Base-by-base conservation (phyloP, 2,113 vertebrate genomes). In the Petaurus breviceps region DNA sequence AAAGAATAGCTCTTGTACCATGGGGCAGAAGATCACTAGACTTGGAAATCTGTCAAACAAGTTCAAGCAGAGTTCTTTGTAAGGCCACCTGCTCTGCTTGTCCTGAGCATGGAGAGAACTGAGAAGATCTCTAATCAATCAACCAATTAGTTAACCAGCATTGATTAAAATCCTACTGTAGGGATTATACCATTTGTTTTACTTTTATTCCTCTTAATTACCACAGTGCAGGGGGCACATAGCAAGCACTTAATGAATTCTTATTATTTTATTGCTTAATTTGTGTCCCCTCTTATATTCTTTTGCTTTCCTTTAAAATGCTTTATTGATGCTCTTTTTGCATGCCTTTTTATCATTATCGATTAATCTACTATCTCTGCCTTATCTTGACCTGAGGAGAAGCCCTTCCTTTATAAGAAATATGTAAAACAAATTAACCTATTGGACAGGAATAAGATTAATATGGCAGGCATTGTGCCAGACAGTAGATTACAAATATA, bases 11-110 rank as follows among this genome's bases (percentile, higher is more conserved):
- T 95, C 92, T 95, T 50, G 26, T n/a, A 77, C 90, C n/a, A 90
- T 94, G 93, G 91, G 93, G 12, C 90, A 37, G 95, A 84, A 50
- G 51, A 89, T 95, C 52, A 93, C 92, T 43, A 92, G 37, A 91
- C 0, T 95, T 47, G 51, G 94, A 43, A 96, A 92, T 94, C 94
- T 93, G 90, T 94, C 55, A 90, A 95, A 89, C 3, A 94, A 2
- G 90, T 96, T 93, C 28, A 93, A 94, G 46, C 49, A 68, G 24
- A 77, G 10, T 37, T 2, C 31, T 91, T 50, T n/a, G 14, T n/a
- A 77, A 16, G 31, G 31, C 61, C 31, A 77, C 31, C 31, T 68
- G 31, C 14, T 31, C 37, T 68, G 61, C 61, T 68, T 77, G 61
- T 77, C 61, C 37, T 77, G 61, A 77, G 61, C 61, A n/a, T 77